Base-by-base conservation (phyloP, 2,797 vertebrate species). In the Yasuhikotakia modesta region DNA sequence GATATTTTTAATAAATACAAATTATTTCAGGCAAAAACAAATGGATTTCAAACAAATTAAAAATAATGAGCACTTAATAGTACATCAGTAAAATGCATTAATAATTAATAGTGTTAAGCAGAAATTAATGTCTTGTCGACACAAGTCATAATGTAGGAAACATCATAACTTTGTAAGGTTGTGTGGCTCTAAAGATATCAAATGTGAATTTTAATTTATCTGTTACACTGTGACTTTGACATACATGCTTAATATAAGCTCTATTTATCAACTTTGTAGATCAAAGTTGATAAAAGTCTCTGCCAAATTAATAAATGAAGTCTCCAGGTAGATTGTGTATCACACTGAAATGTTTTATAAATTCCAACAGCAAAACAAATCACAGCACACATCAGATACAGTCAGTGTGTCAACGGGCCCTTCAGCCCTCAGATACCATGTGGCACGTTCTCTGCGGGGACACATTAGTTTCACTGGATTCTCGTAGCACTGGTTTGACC, bases 401-500 rank as follows among this genome's bases (percentile, higher is more conserved):
- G 13, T 48, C 46, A 22, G 1, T 11, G 58, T 24, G n/a, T 65
- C 10, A 74, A 0, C n/a, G 72, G 58, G 16, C 24, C 48, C 50
- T 21, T 24, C 14, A 67, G 53, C 10, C 24, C 19, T 22, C 13
- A 52, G 53, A 19, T 45, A 19, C 52, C 50, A 17, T 60, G 70
- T 79, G 79, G 73, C 75, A 73, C 73, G 16, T 50, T 58, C 48
- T 46, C 46, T n/a, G 21, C 19, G 12, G 30, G 45, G 45, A 55
- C 35, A 83, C 80, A 85, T 82, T 30, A 78, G 84, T 80, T 82
- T 75, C 64, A 43, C 72, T 60, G 80, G 58, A 65, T 81, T 81
- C 84, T 75, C 65, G 90, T 24, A 43, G 46, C 85, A 86, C 92
- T 88, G 88, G 92, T 93, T 87, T 63, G 78, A 92, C 93, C 88